Conservation (phyloP, 1,140 invertebrate genomes). For the Hyles euphorbiae region DNA sequence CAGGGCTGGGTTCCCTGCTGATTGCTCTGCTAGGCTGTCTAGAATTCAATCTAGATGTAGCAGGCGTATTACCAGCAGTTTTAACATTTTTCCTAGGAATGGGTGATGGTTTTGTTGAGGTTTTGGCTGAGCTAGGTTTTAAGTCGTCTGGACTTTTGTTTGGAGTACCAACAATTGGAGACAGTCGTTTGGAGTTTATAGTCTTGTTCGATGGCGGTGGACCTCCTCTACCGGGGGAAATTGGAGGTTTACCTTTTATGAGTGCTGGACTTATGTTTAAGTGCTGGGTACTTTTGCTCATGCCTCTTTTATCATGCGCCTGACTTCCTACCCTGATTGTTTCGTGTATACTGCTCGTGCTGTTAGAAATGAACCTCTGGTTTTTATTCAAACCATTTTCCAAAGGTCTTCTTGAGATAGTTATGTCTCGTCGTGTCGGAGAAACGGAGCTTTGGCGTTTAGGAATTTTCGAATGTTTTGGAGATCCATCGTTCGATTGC, state of each 20-base stretch:
- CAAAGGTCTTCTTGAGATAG: conserved; percentile 34
- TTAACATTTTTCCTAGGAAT: conserved; percentile 43
- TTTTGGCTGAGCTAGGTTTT: conserved; percentile 47
- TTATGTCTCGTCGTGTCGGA: conserved; percentile 43
- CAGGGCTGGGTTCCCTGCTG: conserved; percentile 61
- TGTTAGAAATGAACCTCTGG: conserved; percentile 69
- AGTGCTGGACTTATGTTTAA: conserved; percentile 48
- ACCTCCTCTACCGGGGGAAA: conserved; percentile 62
- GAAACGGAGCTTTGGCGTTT: conserved; percentile 69
- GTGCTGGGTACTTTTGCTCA: conserved; percentile 65
- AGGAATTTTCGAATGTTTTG: conserved; percentile 70
- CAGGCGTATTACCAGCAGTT: conserved; percentile 54
- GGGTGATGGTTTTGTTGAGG: conserved; percentile 37
- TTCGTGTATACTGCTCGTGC: conserved; percentile 72
- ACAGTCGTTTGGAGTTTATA: conserved; percentile 69
- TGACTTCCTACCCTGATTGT: conserved; percentile 59
- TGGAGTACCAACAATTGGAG: conserved; percentile 70
- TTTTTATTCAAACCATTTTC: conserved; percentile 51
- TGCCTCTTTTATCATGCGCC: conserved; percentile 51
- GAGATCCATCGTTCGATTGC: conserved; percentile 66
- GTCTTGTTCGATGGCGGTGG: conserved; percentile 66
- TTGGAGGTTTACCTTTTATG: conserved; percentile 70
- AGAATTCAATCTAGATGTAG: conserved; percentile 64
- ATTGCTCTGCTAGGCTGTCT: conserved; percentile 58
- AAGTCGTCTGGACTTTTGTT: conserved; percentile 65